Base-by-base conservation (phyloP, 2,113 vertebrate species). In the Larimichthys polyactis region DNA sequence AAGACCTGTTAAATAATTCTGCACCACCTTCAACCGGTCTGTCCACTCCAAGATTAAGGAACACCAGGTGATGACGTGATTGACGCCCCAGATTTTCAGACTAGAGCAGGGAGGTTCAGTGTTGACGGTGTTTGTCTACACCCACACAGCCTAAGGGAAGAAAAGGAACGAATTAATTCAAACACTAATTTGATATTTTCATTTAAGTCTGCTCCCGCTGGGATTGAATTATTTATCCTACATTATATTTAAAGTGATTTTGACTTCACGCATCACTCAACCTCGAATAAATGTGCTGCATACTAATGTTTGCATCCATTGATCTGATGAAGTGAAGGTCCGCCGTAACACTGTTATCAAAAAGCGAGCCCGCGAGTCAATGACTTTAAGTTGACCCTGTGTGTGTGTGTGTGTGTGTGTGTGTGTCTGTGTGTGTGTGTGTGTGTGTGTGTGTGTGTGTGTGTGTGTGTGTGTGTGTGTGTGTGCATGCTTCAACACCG, bases 331-430 rank as follows among this genome's bases (percentile, higher is more conserved):
- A n/a, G 11, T 11, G 14, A 52, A 79, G 29, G 24, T 8, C 14
- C 15, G 11, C 0, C 8, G 29, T 5, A 49, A 68, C 22, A 55
- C 11, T n/a, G 36, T 71, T 46, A 59, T 29, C 27, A 19, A 14
- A 46, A 48, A 32, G 1, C 27, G 27, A 27, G 29, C 0, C 29
- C 17, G 1, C 27, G 27, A 27, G 29, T 0, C 29, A 8, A 24
- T 71, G 58, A 75, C 46, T 84, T 29, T 32, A 75, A 68, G 68
- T 20, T 67, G 65, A 75, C 65, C 58, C 29, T 76, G 2, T 71
- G 62, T 80, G 2, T 71, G 62, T 27, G 27, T 27, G 27, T 27
- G 27, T 27, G 27, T 27, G 27, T 27, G 27, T 27, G 27, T 27
- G 27, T 27, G 27, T 27, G 27, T 27, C 2, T 27, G 27, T 27